Evolutionary conservation across 2,797 vertebrate species (phyloP).

Genomic region (Sebastes nivosus): DNA sequence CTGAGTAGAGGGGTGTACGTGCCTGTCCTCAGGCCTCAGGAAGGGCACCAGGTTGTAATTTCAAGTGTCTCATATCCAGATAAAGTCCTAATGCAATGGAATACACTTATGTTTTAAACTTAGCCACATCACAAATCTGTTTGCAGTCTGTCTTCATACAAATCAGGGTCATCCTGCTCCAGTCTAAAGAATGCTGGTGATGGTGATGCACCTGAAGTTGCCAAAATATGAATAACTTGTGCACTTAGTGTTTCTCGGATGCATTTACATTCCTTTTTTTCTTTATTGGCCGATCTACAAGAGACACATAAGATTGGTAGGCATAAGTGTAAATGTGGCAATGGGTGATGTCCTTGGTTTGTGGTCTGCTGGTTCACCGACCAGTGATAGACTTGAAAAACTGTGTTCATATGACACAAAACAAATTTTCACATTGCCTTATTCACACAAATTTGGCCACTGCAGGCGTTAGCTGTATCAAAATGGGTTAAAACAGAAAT

Average conservation of each 20-base stretch:
- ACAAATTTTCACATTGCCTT: too few relatives aligned
- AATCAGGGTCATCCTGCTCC: neutral
- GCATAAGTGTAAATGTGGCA: too few relatives aligned
- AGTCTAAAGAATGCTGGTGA: neutral
- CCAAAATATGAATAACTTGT: neutral
- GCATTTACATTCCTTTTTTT: neutral
- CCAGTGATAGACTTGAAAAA: too few relatives aligned
- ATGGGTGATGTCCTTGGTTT: too few relatives aligned
- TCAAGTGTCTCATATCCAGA: neutral
- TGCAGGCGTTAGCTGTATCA: neutral
- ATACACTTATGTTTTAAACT: neutral
- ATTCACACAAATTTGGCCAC: too few relatives aligned
- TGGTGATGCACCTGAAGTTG: neutral
- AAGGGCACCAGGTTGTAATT: neutral
- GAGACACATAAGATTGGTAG: neutral
- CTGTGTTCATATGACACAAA: too few relatives aligned
- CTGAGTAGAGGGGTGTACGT: neutral
- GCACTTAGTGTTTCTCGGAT: neutral
- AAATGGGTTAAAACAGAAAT: neutral
- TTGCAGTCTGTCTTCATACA: neutral
- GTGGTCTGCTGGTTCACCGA: too few relatives aligned
- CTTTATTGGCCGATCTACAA: neutral
- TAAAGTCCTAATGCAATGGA: neutral
- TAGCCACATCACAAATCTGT: neutral
- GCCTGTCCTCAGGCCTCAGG: conserved; percentile 23